Percentiles rank a stretch among this genome's conserved stretches.
These are phyloP conservation scores for Hydrophis major DNA, from an alignment of 2,797 vertebrate species.

Conservation along the genomic window DNA sequence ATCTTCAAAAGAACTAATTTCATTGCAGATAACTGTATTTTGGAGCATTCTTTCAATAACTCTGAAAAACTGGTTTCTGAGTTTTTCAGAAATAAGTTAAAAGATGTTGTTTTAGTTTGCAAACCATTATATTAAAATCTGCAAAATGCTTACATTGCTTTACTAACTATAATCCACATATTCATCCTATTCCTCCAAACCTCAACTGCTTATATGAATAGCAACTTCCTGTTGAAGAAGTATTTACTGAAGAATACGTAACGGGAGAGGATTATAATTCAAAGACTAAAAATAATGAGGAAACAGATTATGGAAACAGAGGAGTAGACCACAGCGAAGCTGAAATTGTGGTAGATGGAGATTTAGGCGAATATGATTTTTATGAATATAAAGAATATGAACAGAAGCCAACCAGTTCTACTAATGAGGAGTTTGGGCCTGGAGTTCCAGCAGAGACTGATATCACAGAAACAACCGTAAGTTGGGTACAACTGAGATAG, in stretches of 20 bases:
- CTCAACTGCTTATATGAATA: conserved; percentile 73
- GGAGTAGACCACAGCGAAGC: conserved; percentile 76
- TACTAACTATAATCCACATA: conserved; percentile 82
- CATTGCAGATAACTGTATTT: conserved; percentile 56
- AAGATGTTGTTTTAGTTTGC: conserved; percentile 64
- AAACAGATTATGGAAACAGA: conserved; percentile 83
- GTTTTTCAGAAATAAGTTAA: conserved; percentile 64
- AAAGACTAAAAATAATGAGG: conserved; percentile 79
- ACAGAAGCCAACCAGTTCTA: conserved; percentile 75
- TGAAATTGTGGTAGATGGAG: conserved; percentile 79
- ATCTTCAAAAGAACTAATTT: conserved; percentile 60
- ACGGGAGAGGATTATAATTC: conserved; percentile 83
- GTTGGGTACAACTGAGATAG: conserved; percentile 67
- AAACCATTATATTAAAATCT: conserved; percentile 65
- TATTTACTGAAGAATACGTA: conserved; percentile 82
- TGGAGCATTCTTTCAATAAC: conserved; percentile 68
- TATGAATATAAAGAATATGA: conserved; percentile 85
- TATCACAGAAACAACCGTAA: conserved; percentile 88
- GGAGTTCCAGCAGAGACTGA: conserved; percentile 94
- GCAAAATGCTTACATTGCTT: conserved; percentile 77
- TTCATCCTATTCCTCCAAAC: conserved; percentile 76
- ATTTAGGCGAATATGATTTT: conserved; percentile 92
- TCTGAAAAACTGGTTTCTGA: conserved; percentile 54
- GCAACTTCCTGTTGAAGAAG: conserved; percentile 90
- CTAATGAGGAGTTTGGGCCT: conserved; percentile 89